phyloP scores from a whole-genome alignment of 2,888 invertebrate genomes.

The Mythimna ferrago region DNA sequence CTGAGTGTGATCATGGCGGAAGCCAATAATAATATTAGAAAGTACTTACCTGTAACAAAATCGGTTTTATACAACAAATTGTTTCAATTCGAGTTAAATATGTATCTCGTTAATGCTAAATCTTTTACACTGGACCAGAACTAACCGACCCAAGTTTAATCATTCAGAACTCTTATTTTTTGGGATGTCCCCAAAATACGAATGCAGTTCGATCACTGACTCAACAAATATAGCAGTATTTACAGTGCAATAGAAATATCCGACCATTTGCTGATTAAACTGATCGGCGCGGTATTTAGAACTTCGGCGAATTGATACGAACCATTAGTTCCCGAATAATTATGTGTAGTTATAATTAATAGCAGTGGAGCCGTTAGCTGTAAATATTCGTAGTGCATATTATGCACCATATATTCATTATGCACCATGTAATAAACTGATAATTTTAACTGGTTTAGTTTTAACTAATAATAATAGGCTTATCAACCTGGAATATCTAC shows the following conservation, averaged over 20 bases:
- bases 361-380: constrained; percentile 9
- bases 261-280: constrained; percentile 38
- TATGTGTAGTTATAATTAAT: constrained; percentile 35
- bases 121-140: neutral
- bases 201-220: constrained; percentile 5
- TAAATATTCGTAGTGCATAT: constrained; percentile 13
- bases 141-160: neutral
- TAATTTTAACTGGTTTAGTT: constrained; percentile 6
- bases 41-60: neutral
- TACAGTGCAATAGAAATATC: constrained; percentile 13
- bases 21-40: neutral
- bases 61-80: neutral
- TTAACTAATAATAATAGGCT: neutral
- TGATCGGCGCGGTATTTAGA: constrained; percentile 23
- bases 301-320: constrained; percentile 41
- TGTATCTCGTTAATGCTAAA: neutral
- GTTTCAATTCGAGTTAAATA: neutral
- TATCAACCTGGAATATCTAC: neutral
- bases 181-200: neutral
- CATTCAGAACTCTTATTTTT: too few relatives aligned
- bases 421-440: neutral
- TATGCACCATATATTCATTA: neutral
- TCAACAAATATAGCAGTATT: constrained; percentile 12
- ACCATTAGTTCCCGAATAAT: constrained; percentile 34
- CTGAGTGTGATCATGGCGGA: neutral